A percentile compares a stretch with the other conserved stretches of the same genome.
Evolutionary conservation across 1,140 invertebrate genomes (phyloP).

Genomic region (Brachionus paranguensis): DNA sequence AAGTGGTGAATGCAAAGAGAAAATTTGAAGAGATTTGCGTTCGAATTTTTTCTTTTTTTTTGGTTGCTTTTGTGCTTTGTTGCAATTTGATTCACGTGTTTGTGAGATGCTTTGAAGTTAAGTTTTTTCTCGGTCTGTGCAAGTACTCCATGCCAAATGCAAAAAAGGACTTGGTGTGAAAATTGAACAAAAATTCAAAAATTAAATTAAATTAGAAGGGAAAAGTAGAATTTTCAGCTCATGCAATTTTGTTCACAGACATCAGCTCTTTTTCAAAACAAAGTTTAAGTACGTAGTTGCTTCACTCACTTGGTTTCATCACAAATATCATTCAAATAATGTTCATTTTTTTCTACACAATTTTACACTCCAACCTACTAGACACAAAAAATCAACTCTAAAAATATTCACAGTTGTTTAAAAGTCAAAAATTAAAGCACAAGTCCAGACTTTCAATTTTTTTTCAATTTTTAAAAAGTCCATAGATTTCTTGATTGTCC

Average conservation of each 20-base stretch:
- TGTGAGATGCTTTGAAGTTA: background rate
- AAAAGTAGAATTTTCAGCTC: background rate
- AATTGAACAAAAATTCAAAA: too few relatives aligned
- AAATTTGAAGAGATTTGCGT: background rate
- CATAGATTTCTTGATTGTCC: too few relatives aligned
- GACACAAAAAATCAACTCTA: too few relatives aligned
- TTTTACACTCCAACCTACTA: too few relatives aligned
- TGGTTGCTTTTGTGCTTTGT: background rate
- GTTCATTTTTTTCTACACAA: too few relatives aligned
- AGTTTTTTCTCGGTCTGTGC: background rate
- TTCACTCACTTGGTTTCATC: too few relatives aligned
- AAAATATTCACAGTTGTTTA: too few relatives aligned
- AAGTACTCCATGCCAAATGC: background rate
- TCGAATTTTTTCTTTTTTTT: background rate
- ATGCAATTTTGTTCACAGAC: background rate
- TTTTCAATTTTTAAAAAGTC: too few relatives aligned
- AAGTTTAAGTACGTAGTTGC: slow-evolving; percentile 8
- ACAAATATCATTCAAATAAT: too few relatives aligned
- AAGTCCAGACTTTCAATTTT: too few relatives aligned
- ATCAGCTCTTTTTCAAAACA: background rate
- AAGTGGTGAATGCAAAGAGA: background rate
- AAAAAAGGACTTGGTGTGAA: background rate
- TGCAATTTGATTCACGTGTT: background rate
- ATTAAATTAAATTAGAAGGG: background rate
- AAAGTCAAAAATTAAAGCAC: too few relatives aligned